Conservation (phyloP, 1,140 invertebrate species). For the Hyles euphorbiae region DNA sequence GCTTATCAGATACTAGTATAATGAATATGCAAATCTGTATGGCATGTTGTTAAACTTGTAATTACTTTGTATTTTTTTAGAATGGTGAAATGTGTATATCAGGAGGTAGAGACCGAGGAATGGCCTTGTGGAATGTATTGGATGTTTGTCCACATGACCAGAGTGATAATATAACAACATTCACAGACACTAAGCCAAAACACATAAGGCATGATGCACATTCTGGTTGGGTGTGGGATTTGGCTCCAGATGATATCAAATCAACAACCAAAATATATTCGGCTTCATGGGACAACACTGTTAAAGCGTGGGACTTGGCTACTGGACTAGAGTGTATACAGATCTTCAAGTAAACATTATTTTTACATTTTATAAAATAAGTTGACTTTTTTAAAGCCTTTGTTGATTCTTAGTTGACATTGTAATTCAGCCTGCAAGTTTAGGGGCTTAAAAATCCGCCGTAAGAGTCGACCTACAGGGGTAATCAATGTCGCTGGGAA, state of each 20-base stretch:
- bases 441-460: too few relatives aligned
- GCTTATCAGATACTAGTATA: too few relatives aligned
- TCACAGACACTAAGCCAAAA: conserved; percentile 38
- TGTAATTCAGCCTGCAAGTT: too few relatives aligned
- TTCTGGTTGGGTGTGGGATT: conserved; percentile 69
- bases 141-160: conserved; percentile 35
- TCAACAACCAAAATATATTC: conserved; percentile 54
- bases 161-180: conserved; percentile 27
- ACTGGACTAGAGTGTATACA: conserved; percentile 49
- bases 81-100: conserved; percentile 65
- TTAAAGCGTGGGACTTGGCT: conserved; percentile 67
- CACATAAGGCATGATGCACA: conserved; percentile 56
- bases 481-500: too few relatives aligned
- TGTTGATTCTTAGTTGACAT: too few relatives aligned
- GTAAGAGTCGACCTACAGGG: too few relatives aligned
- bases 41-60: background rate
- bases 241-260: conserved; percentile 50
- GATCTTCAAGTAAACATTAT: conserved; percentile 47
- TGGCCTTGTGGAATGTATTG: conserved; percentile 55
- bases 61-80: conserved; percentile 30
- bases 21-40: too few relatives aligned
- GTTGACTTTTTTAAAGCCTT: too few relatives aligned
- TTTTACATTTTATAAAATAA: too few relatives aligned
- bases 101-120: conserved; percentile 63
- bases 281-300: conserved; percentile 71